Base-by-base conservation (phyloP, 2,797 vertebrate species). In the Diplodus puntazzo region DNA sequence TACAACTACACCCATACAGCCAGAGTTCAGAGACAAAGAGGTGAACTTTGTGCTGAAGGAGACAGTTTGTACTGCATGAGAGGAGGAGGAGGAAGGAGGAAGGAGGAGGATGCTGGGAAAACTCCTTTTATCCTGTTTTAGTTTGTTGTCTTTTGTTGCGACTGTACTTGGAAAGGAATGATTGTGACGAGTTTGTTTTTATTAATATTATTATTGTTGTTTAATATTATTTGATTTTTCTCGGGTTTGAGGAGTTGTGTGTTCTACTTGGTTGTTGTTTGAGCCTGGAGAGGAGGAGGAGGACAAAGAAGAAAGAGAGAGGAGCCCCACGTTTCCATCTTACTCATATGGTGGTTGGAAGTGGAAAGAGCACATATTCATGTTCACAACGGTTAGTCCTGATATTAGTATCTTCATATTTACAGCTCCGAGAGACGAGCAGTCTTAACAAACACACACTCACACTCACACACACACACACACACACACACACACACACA, bases 181-280 rank as follows among this genome's bases (percentile, higher is more conserved):
- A 92, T 93, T 95, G 91, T 90, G 93, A 91, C 66, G 70, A 79
- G 94, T 95, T 94, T 94, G 92, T 93, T 95, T 95, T 94, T 92
- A 94, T 92, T 92, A 87, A 92, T 94, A 90, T 94, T 92, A 88
- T 94, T 91, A 79, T 94, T 91, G 88, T 90, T 93, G 90, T 90
- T 92, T 92, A 90, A 90, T 93, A 89, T 92, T 93, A 90, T 94
- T 95, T 94, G 92, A 92, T 94, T 94, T 95, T 93, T 92, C 91
- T 94, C 90, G 93, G 91, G 92, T 95, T 95, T 96, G 89, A 94
- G 90, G 91, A 92, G 92, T 94, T 95, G 94, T 92, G 93, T 95
- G 93, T 93, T 92, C 85, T 93, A 84, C 87, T 93, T 91, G 88
- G 87, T 90, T 91, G 87, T 91, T 89, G 85, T 91, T 93, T 89